These are phyloP conservation scores for Sphenopsis melanotis DNA, from an alignment of 2,797 vertebrate genomes.

Conservation along the genomic window DNA sequence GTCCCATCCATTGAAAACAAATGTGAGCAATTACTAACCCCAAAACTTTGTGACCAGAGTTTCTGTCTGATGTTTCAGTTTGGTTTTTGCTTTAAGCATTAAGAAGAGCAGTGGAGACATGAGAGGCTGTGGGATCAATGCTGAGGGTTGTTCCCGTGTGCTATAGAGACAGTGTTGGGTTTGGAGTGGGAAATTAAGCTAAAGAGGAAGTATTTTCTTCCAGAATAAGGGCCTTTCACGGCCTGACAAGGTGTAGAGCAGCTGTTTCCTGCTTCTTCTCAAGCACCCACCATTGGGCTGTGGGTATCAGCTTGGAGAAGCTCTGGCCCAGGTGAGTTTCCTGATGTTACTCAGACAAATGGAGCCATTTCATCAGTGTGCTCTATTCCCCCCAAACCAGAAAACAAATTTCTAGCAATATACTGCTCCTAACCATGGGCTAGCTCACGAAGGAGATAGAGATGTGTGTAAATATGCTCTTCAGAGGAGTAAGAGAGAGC, in stretches of 20 bases:
- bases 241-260: neutral
- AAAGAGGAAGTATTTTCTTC: neutral
- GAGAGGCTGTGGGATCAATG: fast-evolving
- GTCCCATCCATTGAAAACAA: neutral
- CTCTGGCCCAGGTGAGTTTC: neutral
- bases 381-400: neutral
- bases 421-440: neutral
- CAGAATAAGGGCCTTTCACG: neutral
- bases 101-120: neutral
- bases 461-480: neutral
- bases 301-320: neutral
- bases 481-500: neutral
- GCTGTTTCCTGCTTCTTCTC: neutral
- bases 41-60: neutral
- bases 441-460: neutral
- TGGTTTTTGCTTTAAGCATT: neutral
- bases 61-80: neutral
- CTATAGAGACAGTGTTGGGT: neutral
- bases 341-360: neutral
- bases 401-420: neutral
- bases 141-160: fast-evolving
- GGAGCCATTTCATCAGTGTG: neutral
- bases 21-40: neutral
- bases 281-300: neutral
- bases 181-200: neutral